These are phyloP conservation scores for Bryconaethiops microstoma DNA, from an alignment of 2,797 vertebrate genomes.

Conservation along the genomic window DNA sequence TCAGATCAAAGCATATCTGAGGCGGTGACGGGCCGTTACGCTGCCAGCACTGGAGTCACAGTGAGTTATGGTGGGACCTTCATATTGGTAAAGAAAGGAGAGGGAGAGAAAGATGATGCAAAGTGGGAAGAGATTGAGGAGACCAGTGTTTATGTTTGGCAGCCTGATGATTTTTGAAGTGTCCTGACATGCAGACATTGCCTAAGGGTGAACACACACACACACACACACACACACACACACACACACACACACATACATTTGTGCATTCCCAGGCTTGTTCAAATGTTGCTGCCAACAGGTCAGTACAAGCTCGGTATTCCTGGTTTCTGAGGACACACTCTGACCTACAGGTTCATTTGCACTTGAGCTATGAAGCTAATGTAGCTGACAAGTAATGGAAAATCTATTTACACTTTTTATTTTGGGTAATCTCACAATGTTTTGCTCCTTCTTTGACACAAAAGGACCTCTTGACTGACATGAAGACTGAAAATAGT, in stretches of 20 bases:
- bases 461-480: too few species aligned
- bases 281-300: slow-evolving; percentile 18
- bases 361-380: too few species aligned
- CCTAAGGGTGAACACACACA: slow-evolving; percentile 31
- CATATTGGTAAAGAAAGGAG: neutral
- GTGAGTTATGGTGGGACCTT: neutral
- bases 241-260: slow-evolving; percentile 4
- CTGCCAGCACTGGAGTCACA: neutral
- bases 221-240: slow-evolving; percentile 12
- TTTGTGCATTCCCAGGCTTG: neutral
- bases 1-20: slow-evolving; percentile 32
- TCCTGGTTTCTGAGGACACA: neutral
- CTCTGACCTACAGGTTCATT: neutral
- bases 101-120: neutral
- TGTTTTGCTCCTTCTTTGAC: too few species aligned
- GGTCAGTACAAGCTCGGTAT: slow-evolving; percentile 61
- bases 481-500: too few species aligned
- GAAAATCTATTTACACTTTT: too few species aligned
- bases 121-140: neutral
- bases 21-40: neutral
- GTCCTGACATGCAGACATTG: slow-evolving; percentile 42
- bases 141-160: neutral
- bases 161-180: slow-evolving; percentile 14
- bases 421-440: too few species aligned
- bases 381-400: too few species aligned